Evolutionary conservation across 2,113 vertebrate species (phyloP), one percentile per base, ranked within the genome.

Genomic region (Toxotes chatareus): DNA sequence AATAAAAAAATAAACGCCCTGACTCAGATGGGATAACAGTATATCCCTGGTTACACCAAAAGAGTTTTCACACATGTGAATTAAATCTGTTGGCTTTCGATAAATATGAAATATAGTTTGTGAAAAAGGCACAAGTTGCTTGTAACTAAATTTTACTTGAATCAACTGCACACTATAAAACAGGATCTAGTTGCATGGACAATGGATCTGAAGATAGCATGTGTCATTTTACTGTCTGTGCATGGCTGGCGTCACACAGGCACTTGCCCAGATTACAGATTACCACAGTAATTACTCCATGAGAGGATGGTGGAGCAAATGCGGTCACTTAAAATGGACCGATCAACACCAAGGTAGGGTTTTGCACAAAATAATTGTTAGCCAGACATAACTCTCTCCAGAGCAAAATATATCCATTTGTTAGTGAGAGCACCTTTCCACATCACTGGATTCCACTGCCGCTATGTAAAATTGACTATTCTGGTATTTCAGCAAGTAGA

Each of bases 181-280:
- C 1, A 75, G 16, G 16, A 60, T 10, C 47, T 31, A 40, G 40
- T 34, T 42, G 31, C 2, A 66, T 31, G 31, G 32, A 42, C 17
- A 47, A 40, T 68, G 7, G 40, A 32, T 53, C 31, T 70, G 19
- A 71, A 73, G 46, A 21, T 67, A 44, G 65, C 32, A 59, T 7
- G 4, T 36, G 32, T 70, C 17, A 62, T 85, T 73, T 80, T 36
- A 76, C 69, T 46, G 21, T 63, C 65, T 74, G 42, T 61, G 31
- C 64, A 85, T 31, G 67, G 71, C 66, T 79, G 67, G 68, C 71
- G 82, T 70, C 66, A 76, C 62, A 68, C 49, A 68, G 34, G 32
- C 68, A 66, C 32, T 73, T 55, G 51, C 66, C 38, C 82, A 85
- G 66, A 85, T 57, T 40, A 84, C 82, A 85, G 66, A 85, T 57